phyloP scores from a whole-genome alignment of 1,140 invertebrate genomes.

The Drosophila kurseongensis region DNA sequence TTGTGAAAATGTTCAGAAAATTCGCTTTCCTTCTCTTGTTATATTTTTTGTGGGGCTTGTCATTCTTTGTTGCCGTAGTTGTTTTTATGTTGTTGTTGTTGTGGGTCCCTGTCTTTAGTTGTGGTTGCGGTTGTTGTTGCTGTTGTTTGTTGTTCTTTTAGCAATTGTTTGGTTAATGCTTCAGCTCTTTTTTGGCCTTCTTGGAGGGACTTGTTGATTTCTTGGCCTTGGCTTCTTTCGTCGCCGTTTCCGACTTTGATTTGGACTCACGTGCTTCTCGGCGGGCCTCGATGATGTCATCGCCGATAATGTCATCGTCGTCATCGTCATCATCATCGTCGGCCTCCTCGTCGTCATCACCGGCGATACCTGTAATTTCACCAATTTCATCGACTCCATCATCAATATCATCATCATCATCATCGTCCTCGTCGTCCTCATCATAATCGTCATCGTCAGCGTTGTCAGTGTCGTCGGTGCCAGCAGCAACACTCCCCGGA shows the following conservation, averaged over 20 bases:
- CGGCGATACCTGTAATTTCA: constrained; percentile 87
- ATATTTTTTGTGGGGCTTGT: constrained; percentile 34
- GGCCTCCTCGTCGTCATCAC: constrained; percentile 89
- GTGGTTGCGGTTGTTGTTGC: constrained; percentile 32
- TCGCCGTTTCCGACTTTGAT: constrained; percentile 89
- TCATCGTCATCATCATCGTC: constrained; percentile 90
- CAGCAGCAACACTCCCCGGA: constrained; percentile 34
- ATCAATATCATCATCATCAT: constrained; percentile 85
- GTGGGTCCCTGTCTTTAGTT: constrained; percentile 51
- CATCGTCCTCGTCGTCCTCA: constrained; percentile 86
- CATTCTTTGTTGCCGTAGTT: constrained; percentile 45
- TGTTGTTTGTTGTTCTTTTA: constrained; percentile 30
- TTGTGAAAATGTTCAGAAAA: constrained; percentile 41
- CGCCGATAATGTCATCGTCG: constrained; percentile 87
- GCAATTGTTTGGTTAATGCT: constrained; percentile 72
- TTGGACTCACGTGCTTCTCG: constrained; percentile 92
- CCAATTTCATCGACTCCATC: constrained; percentile 88
- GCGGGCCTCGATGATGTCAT: constrained; percentile 89
- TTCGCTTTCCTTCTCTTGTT: constrained; percentile 44
- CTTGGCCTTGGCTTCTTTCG: constrained; percentile 84
- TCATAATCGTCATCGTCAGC: constrained; percentile 88
- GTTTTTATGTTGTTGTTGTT: constrained; percentile 6
- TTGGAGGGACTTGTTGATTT: constrained; percentile 85
- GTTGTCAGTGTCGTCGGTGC: constrained; percentile 84
- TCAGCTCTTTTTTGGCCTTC: constrained; percentile 85